phyloP scores from a whole-genome alignment of 2,113 vertebrate genomes.

The Ranitomeya variabilis region DNA sequence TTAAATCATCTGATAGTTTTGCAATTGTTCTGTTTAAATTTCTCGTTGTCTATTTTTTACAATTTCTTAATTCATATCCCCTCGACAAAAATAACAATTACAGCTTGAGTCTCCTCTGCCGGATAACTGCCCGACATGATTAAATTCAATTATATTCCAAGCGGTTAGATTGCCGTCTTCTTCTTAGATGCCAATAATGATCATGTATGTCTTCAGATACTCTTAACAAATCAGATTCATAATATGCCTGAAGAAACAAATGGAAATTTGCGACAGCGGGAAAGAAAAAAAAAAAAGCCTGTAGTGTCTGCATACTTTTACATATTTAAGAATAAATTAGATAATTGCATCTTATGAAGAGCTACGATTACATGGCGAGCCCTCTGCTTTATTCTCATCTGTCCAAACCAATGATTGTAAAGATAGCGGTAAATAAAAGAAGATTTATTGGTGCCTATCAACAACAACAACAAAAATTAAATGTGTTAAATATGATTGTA shows the following conservation, averaged over 20 bases:
- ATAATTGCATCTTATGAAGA: conserved; percentile 36
- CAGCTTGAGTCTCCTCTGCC: conserved; percentile 19
- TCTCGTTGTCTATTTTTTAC: background rate
- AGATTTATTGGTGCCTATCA: background rate
- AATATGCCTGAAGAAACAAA: conserved; percentile 52
- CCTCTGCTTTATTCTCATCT: conserved; percentile 13
- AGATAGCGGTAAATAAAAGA: background rate
- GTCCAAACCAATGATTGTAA: conserved; percentile 3
- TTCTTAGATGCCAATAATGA: conserved; percentile 54
- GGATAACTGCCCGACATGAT: conserved; percentile 50
- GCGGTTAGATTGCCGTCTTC: conserved; percentile 48
- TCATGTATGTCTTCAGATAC: conserved; percentile 55
- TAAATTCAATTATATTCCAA: conserved; percentile 57
- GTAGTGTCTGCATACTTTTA: conserved; percentile 49
- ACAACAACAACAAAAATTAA: background rate
- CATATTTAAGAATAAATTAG: conserved; percentile 53
- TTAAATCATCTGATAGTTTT: background rate
- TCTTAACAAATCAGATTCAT: conserved; percentile 59
- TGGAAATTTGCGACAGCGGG: conserved; percentile 46
- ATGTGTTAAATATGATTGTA: background rate
- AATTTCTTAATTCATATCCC: background rate
- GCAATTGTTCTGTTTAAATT: background rate
- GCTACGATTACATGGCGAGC: background rate
- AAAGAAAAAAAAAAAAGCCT: conserved; percentile 28
- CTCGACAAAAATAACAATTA: conserved; percentile 17